Evolutionary conservation across 2,888 invertebrate genomes (phyloP).

Genomic region (Palloptera scutellata): DNA sequence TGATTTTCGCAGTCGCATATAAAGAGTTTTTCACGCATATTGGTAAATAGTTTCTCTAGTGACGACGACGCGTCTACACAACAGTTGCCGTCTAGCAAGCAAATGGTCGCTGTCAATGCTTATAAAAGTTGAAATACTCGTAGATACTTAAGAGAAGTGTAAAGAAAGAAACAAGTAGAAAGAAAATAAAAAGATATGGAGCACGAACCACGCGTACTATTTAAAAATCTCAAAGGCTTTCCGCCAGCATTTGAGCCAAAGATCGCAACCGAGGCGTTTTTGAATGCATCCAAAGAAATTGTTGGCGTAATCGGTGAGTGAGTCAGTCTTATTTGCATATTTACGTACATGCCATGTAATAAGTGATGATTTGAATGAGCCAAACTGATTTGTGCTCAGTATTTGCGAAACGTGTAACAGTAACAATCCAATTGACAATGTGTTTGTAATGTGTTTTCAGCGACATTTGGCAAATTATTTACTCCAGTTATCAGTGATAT

Average conservation of each 20-base stretch:
- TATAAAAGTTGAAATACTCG: too few species aligned
- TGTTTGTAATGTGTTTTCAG: constrained; percentile 9
- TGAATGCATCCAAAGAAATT: constrained; percentile 70
- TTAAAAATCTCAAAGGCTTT: constrained; percentile 65
- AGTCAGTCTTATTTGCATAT: constrained; percentile 6
- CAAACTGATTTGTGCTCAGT: background rate
- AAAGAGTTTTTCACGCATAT: too few species aligned
- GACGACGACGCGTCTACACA: too few species aligned
- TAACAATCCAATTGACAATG: background rate
- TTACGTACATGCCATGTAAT: background rate
- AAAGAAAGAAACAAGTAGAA: constrained; percentile 4
- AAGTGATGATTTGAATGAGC: background rate
- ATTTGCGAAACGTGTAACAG: background rate
- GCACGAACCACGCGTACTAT: constrained; percentile 50
- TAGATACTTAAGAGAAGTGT: background rate
- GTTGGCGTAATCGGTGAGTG: constrained; percentile 72
- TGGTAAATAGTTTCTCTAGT: too few species aligned
- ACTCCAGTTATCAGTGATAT: constrained; percentile 79
- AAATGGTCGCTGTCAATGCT: too few species aligned
- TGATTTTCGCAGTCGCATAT: background rate
- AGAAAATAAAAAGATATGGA: constrained; percentile 27
- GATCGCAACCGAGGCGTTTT: constrained; percentile 70
- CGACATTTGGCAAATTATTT: constrained; percentile 74
- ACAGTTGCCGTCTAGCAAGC: too few species aligned
- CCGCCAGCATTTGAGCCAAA: constrained; percentile 68